Evolutionary conservation across 2,888 invertebrate species (phyloP), one percentile per base, ranked within the genome.

Genomic region (Drosophila borealis): DNA sequence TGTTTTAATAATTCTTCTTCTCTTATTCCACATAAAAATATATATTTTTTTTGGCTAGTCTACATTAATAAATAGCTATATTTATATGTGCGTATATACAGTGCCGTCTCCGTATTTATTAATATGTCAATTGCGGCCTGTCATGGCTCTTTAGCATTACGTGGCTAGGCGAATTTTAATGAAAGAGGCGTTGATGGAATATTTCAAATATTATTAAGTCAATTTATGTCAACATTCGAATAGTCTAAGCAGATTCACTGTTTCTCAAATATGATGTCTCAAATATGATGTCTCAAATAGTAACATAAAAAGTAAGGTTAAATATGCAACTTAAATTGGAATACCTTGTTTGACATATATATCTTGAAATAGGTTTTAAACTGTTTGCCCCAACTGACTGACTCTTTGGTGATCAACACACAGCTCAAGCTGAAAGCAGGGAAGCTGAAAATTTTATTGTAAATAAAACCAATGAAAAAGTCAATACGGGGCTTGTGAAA

Each of bases 111-210:
- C 21, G 21, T 44, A 75, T 53, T 65, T 75, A 74, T 63, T 70
- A 61, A 70, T 77, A 77, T 78, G 57, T 74, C 78, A 79, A 83
- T 83, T 80, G 83, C 64, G 53, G 60, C 37, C 42, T 80, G 81
- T 74, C 80, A 77, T 57, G 74, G 61, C 51, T 77, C 64, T 70
- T 80, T 80, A 61, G 70, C 63, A 57, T 51, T 45, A 55, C 37
- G 74, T 54, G 63, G 39, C 46, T 39, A 44, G 17, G 71, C 61
- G 60, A 55, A 78, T 50, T 78, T 65, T 65, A 81, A 80, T 84
- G 74, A 84, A 81, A 63, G 78, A 81, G 78, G 74, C 70, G 84
- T 81, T 78, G 84, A 84, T 84, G 74, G 74, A 67, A 49, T 60
- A 51, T 61, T 62, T 71, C 51, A 42, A 45, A 70, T 44, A 49